phyloP scores from a whole-genome alignment of 2,113 vertebrate genomes.

The Tychaedon coryphoeus region DNA sequence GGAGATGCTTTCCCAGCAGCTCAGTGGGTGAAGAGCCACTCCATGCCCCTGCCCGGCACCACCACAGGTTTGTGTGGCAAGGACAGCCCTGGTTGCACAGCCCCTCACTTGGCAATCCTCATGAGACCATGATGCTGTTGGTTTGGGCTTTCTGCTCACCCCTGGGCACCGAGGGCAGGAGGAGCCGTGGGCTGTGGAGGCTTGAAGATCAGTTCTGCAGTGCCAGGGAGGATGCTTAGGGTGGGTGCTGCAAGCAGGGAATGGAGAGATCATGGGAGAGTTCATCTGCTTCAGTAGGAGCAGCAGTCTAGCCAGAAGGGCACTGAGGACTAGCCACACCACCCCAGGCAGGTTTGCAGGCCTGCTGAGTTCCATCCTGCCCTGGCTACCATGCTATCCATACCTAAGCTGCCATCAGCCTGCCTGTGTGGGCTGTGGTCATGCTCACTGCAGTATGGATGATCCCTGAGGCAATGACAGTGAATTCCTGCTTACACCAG shows the following conservation, averaged over 20 bases:
- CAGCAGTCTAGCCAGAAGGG: not conserved
- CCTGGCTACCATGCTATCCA: not conserved
- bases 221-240: not conserved
- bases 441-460: not conserved
- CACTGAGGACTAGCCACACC: not conserved
- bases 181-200: not conserved
- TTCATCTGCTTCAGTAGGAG: not conserved
- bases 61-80: not conserved
- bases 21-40: not conserved
- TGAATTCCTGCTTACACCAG: not conserved
- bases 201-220: not conserved
- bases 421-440: not conserved
- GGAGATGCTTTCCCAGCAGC: not conserved
- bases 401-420: not conserved
- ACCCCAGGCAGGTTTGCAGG: not conserved
- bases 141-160: not conserved
- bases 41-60: accelerated
- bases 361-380: not conserved
- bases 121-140: not conserved
- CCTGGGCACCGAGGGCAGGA: accelerated
- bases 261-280: accelerated
- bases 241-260: not conserved
- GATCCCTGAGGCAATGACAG: not conserved
- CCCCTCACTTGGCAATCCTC: not conserved
- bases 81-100: not conserved